phyloP scores from a whole-genome alignment of 1,140 invertebrate genomes.

The Dendroctonus valens region DNA sequence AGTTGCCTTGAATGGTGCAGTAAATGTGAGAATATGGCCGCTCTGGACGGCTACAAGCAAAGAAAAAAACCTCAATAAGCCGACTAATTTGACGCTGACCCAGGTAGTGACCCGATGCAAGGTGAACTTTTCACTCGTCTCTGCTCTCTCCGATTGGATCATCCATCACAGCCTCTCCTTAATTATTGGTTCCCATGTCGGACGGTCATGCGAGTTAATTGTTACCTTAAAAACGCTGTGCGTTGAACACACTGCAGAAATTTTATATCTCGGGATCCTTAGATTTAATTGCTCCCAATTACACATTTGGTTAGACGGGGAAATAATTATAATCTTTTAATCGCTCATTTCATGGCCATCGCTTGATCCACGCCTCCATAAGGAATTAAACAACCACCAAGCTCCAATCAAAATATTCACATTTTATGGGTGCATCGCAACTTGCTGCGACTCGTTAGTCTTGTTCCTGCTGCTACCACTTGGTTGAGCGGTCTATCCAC shows the following conservation, averaged over 20 bases:
- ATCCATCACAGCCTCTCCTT: slow-evolving; percentile 17
- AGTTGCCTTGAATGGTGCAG: slow-evolving; percentile 11
- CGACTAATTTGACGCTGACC: slow-evolving; percentile 42
- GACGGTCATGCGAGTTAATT: slow-evolving; percentile 45
- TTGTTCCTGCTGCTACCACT: no score
- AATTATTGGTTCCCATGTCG: slow-evolving; percentile 32
- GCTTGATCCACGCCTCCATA: no score
- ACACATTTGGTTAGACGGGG: no score
- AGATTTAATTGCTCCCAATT: not conserved
- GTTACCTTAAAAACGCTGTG: slow-evolving; percentile 46
- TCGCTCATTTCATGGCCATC: no score
- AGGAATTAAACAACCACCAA: slow-evolving; percentile 28
- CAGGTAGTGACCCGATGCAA: slow-evolving; percentile 38
- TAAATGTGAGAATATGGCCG: slow-evolving; percentile 33
- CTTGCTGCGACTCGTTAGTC: no score
- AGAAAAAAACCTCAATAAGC: slow-evolving; percentile 16
- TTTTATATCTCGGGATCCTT: slow-evolving; percentile 39
- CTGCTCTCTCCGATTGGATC: slow-evolving; percentile 15
- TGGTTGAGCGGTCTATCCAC: no score
- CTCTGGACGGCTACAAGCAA: slow-evolving; percentile 14
- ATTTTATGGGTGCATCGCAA: no score
- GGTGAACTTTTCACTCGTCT: slow-evolving; percentile 27
- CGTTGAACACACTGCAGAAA: slow-evolving; percentile 40
- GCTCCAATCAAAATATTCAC: slow-evolving; percentile 1
- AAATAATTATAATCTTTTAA: no score